Conservation (phyloP, 2,888 invertebrate species). For the Drosophila mayaguana region DNA sequence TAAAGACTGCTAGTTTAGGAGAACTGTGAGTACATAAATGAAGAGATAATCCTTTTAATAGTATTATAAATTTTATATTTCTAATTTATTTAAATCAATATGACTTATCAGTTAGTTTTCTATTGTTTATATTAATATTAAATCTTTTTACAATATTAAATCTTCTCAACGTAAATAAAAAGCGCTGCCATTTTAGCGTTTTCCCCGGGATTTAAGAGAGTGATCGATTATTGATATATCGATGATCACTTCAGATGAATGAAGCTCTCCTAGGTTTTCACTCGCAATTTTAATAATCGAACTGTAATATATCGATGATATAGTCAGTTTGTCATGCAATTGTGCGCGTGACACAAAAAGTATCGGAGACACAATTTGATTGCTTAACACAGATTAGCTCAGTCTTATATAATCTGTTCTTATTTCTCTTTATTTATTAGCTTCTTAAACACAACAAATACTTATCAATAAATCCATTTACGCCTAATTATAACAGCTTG, state of each 20-base stretch:
- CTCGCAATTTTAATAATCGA: neutral
- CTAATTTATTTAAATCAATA: rapidly evolving
- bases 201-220: neutral
- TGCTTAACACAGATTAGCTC: neutral
- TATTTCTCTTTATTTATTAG: neutral
- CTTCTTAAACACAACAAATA: too few species aligned
- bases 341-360: neutral
- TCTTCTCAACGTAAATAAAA: neutral
- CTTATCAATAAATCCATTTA: neutral
- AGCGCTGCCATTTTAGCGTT: neutral
- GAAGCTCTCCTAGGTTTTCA: neutral
- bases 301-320: neutral
- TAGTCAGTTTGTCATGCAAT: neutral
- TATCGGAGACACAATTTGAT: neutral
- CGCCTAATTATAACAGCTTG: neutral
- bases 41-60: too few species aligned
- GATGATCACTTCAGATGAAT: neutral
- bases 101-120: too few species aligned
- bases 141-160: too few species aligned
- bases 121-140: too few species aligned
- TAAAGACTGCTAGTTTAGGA: neutral
- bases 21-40: neutral
- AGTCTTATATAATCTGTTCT: neutral
- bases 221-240: neutral
- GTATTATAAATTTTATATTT: neutral